These are phyloP conservation scores for Mylabris phalerata DNA, from an alignment of 1,140 invertebrate genomes.

Conservation along the genomic window DNA sequence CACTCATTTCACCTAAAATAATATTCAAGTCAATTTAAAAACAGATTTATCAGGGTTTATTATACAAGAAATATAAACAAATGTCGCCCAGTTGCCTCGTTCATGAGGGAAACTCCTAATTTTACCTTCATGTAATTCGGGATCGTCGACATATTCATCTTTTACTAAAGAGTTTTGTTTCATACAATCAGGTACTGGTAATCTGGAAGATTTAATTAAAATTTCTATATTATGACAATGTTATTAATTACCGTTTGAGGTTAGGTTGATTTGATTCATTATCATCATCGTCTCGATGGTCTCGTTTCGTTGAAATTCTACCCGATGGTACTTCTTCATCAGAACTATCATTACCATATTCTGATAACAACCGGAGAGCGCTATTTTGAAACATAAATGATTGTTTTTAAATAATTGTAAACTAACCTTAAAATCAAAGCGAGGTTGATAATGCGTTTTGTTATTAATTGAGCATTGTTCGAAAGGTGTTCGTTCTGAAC, in stretches of 20 bases:
- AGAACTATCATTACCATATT: slow-evolving; percentile 31
- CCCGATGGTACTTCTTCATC: slow-evolving; percentile 34
- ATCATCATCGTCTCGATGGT: slow-evolving; percentile 20
- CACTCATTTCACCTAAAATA: slow-evolving; percentile 12
- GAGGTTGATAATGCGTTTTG: no score
- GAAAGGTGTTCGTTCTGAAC: no score
- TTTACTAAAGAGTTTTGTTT: slow-evolving; percentile 17
- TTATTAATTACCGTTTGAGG: slow-evolving; percentile 9
- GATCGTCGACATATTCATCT: slow-evolving; percentile 47
- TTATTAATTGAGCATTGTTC: no score
- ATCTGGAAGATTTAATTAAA: slow-evolving; percentile 22
- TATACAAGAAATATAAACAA: slow-evolving; percentile 64
- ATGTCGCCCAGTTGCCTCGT: slow-evolving; percentile 74
- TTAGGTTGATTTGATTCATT: background rate
- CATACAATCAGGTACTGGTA: slow-evolving; percentile 31
- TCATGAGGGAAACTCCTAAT: slow-evolving; percentile 66
- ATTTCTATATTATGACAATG: background rate
- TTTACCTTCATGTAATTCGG: slow-evolving; percentile 55
- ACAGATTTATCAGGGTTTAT: background rate
- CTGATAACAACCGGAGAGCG: slow-evolving; percentile 30
- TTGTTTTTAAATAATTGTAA: background rate
- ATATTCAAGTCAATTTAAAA: background rate
- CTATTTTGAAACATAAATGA: slow-evolving; percentile 19
- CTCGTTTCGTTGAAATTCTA: slow-evolving; percentile 36
- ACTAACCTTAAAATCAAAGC: no score